Evolutionary conservation across 2,797 vertebrate genomes (phyloP).

Genomic region (Bradypus variegatus): DNA sequence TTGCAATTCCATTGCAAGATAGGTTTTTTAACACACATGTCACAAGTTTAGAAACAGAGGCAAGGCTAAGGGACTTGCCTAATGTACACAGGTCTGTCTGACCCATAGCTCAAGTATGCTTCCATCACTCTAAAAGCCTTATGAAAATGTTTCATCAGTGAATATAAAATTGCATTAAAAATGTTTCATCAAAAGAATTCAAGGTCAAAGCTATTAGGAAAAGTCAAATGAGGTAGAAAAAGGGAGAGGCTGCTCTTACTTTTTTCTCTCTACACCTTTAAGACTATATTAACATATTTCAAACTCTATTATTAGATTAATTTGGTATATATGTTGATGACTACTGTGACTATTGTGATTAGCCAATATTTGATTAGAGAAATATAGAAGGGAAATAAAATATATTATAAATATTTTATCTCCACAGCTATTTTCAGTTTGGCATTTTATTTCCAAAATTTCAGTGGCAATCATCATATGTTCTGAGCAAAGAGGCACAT

Average conservation of each 20-base stretch:
- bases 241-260: not conserved
- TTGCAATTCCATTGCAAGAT: not conserved
- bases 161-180: not conserved
- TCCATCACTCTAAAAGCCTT: not conserved
- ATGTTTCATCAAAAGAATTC: not conserved
- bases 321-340: not conserved
- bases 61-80: not conserved
- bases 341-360: not conserved
- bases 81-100: not conserved
- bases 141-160: not conserved
- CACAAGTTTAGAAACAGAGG: not conserved
- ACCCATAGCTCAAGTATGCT: not conserved
- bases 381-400: constrained; percentile 35
- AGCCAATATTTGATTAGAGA: constrained; percentile 24
- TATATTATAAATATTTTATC: not conserved
- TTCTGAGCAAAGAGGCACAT: constrained; percentile 16
- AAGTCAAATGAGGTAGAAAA: not conserved
- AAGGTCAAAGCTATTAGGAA: not conserved
- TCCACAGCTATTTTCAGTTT: constrained; percentile 42
- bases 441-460: constrained; percentile 30
- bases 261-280: not conserved
- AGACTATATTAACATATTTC: constrained; percentile 6
- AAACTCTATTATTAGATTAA: constrained; percentile 36
- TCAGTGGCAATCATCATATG: constrained; percentile 10
- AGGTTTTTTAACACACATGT: not conserved